These are phyloP conservation scores for Trialeurodes vaporariorum DNA, from an alignment of 1,140 invertebrate species.

Conservation along the genomic window DNA sequence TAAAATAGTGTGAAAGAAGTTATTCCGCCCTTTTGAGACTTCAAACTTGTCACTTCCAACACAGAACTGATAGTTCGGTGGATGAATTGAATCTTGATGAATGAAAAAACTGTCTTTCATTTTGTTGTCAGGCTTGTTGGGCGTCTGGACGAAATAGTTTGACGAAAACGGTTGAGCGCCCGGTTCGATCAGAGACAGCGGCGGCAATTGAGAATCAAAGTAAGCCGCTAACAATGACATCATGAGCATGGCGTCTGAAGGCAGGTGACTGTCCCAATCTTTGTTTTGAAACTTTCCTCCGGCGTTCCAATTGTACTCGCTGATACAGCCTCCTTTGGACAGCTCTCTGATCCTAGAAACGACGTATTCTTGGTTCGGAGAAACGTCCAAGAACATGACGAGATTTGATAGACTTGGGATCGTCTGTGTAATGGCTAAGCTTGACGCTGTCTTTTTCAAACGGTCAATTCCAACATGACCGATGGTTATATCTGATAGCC, in stretches of 20 bases:
- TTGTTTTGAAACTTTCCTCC: slow-evolving; percentile 58
- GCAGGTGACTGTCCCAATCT: slow-evolving; percentile 63
- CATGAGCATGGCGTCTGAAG: slow-evolving; percentile 70
- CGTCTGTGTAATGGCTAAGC: slow-evolving; percentile 44
- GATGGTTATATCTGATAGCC: slow-evolving; percentile 54
- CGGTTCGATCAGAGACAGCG: slow-evolving; percentile 53
- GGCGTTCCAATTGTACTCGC: slow-evolving; percentile 67
- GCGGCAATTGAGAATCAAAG: slow-evolving; percentile 64
- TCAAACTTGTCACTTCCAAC: slow-evolving; percentile 48
- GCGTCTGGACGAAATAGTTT: slow-evolving; percentile 45
- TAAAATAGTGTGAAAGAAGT: slow-evolving; percentile 65
- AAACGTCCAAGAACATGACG: slow-evolving; percentile 64
- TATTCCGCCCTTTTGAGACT: slow-evolving; percentile 65
- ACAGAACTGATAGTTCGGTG: slow-evolving; percentile 59
- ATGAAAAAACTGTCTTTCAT: slow-evolving; percentile 38
- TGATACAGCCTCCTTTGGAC: slow-evolving; percentile 63
- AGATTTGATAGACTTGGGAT: slow-evolving; percentile 55
- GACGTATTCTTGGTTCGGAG: slow-evolving; percentile 70
- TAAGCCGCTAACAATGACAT: slow-evolving; percentile 72
- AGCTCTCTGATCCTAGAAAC: slow-evolving; percentile 62
- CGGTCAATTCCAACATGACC: slow-evolving; percentile 55
- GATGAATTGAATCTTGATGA: slow-evolving; percentile 44
- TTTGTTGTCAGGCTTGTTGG: slow-evolving; percentile 39
- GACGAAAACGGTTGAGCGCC: slow-evolving; percentile 64
- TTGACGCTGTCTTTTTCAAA: slow-evolving; percentile 51